Evolutionary conservation across 2,888 invertebrate genomes (phyloP), one percentile per base, ranked within the genome.

Genomic region (Ophonus ardosiacus): DNA sequence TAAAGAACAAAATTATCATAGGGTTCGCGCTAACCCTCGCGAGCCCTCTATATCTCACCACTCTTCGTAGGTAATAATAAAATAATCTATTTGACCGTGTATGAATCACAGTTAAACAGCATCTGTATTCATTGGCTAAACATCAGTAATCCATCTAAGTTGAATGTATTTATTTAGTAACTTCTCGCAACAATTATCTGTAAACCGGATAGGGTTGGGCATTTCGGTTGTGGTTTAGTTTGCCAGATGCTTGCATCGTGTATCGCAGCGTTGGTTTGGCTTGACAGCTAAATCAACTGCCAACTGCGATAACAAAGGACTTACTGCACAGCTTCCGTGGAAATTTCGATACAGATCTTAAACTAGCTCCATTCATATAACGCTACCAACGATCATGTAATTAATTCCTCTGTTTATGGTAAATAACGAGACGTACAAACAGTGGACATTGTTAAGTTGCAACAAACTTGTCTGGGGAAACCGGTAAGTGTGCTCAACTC

Each of bases 321-420:
- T 17, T n/a, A 51, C 51, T 24, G 56, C 24, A 24, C 78, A 51
- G 51, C 40, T 61, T 59, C 63, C 61, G 78, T 18, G 61, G 18
- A 61, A 80, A 80, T 63, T 24, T 80, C 63, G 59, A 43, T 63
- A 40, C 61, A 80, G 40, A 80, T 80, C 80, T 80, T 80, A 80
- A 61, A 61, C 63, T 80, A 61, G 57, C 38, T 59, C 79, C 59
- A 79, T 57, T 80, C 61, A 15, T 15, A 40, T n/a, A 61, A n/a
- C 38, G 18, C 31, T 38, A 15, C 10, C 21, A 57, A 56, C 8
- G 38, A 15, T 59, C 40, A 40, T 61, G 61, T 80, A 61, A 80
- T 80, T 80, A 80, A 80, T 80, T 63, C n/a, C 43, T 61, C 80
- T 59, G 59, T 80, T 80, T 61, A 61, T 79, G 24, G 24, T 68